A percentile compares a stretch with the other conserved stretches of the same genome.
Conservation (phyloP, 2,888 invertebrate genomes). For the Loripinus fragilis region DNA sequence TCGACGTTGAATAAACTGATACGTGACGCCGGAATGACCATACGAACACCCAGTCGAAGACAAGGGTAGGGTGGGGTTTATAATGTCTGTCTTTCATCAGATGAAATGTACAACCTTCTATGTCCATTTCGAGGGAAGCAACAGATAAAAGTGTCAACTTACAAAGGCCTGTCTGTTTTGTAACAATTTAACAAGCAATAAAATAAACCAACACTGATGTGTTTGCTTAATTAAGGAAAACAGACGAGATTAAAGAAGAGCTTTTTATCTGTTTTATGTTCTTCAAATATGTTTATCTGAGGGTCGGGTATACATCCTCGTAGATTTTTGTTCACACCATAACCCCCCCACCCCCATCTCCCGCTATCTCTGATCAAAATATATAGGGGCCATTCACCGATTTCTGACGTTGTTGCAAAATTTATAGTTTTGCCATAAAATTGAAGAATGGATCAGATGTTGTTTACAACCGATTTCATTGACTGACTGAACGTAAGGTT, state of each 20-base stretch:
- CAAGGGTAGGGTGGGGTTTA: too few species aligned
- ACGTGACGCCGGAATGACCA: too few species aligned
- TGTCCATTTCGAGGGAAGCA: not conserved
- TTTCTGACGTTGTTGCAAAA: too few species aligned
- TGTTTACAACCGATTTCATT: not conserved
- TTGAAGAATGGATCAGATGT: not conserved
- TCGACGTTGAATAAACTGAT: too few species aligned
- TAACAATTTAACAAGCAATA: constrained; percentile 13
- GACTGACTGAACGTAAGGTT: not conserved
- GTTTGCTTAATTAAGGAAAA: constrained; percentile 15
- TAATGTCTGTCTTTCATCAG: constrained; percentile 9
- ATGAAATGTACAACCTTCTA: not conserved
- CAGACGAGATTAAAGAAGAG: not conserved
- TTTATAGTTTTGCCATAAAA: too few species aligned
- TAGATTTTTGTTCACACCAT: too few species aligned
- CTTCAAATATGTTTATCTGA: constrained; percentile 18
- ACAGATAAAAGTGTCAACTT: constrained; percentile 10
- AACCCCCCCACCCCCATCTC: too few species aligned
- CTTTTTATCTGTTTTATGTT: not conserved
- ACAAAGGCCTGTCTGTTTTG: constrained; percentile 15
- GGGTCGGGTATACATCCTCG: too few species aligned
- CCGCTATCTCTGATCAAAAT: too few species aligned
- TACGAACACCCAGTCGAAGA: too few species aligned
- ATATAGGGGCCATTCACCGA: too few species aligned
- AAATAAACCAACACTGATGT: constrained; percentile 9